Evolutionary conservation across 2,113 vertebrate species (phyloP).

Genomic region (Hepsetus odoe): DNA sequence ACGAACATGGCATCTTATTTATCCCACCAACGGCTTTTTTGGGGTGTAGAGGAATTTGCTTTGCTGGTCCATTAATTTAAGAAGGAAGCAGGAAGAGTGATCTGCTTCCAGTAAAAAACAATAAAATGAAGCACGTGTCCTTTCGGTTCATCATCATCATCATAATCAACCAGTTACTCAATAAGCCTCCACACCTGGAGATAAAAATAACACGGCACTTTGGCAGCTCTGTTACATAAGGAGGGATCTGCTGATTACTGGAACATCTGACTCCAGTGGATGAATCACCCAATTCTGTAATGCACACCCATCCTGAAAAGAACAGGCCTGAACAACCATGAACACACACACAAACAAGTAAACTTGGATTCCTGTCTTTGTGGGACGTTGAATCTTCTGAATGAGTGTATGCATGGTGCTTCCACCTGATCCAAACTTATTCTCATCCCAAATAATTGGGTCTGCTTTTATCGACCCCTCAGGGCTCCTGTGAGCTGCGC

Average conservation of each 20-base stretch:
- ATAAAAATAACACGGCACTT: neutral
- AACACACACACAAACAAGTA: slow-evolving; percentile 27
- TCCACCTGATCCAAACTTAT: neutral
- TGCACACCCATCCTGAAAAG: neutral
- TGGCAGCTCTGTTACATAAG: slow-evolving; percentile 10
- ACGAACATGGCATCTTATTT: too few relatives aligned
- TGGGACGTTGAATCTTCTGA: neutral
- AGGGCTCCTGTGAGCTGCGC: too few relatives aligned
- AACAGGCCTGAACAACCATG: neutral
- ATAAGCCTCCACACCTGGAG: slow-evolving; percentile 22
- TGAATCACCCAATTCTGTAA: slow-evolving; percentile 33
- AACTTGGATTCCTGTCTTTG: neutral
- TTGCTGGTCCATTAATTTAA: too few relatives aligned
- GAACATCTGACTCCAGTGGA: slow-evolving; percentile 10
- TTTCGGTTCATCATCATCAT: neutral
- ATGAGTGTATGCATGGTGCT: neutral
- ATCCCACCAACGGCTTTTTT: too few relatives aligned
- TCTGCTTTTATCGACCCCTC: too few relatives aligned
- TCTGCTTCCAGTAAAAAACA: too few relatives aligned
- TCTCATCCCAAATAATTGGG: neutral
- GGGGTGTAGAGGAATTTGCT: too few relatives aligned
- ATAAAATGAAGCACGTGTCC: slow-evolving; percentile 20
- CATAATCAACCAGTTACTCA: slow-evolving; percentile 9
- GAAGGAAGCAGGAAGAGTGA: too few relatives aligned
- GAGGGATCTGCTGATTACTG: neutral